Evolutionary conservation across 2,888 invertebrate species (phyloP).

Genomic region (Osmoderma eremita): DNA sequence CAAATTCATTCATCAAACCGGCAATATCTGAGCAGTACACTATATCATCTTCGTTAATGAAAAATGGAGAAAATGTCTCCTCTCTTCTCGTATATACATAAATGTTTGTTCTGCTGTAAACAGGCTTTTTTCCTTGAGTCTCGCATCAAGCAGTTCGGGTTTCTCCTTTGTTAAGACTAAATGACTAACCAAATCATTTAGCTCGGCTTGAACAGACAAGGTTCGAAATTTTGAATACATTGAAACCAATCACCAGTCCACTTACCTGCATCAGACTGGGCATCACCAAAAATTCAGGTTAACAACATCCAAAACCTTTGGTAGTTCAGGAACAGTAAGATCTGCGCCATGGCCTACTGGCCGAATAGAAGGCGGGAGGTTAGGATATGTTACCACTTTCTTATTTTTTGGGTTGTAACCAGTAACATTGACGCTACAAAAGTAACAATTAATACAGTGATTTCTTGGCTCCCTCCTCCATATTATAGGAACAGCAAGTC

Average conservation of each 20-base stretch:
- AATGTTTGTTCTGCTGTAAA: slow-evolving; percentile 10
- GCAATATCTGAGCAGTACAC: slow-evolving; percentile 36
- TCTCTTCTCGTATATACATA: slow-evolving; percentile 17
- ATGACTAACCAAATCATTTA: slow-evolving; percentile 46
- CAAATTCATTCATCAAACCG: slow-evolving; percentile 34
- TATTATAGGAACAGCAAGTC: slow-evolving; percentile 1
- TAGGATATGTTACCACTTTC: too few relatives aligned
- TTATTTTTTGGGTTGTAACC: slow-evolving; percentile 45
- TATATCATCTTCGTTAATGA: slow-evolving; percentile 30
- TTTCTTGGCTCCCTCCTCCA: slow-evolving; percentile 17
- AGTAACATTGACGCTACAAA: slow-evolving; percentile 42
- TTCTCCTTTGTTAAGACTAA: slow-evolving; percentile 44
- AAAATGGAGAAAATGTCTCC: slow-evolving; percentile 27
- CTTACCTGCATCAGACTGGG: neutral
- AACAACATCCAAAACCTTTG: slow-evolving; percentile 17
- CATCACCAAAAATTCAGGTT: too few relatives aligned
- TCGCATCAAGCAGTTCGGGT: slow-evolving; percentile 43
- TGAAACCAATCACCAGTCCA: neutral
- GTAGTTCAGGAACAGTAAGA: slow-evolving; percentile 11
- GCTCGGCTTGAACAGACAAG: slow-evolving; percentile 14
- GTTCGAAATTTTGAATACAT: slow-evolving; percentile 29
- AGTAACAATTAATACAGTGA: slow-evolving; percentile 39
- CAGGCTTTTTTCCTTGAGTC: slow-evolving; percentile 42
- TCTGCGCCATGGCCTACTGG: too few relatives aligned
- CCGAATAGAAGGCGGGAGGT: neutral